Conservation (phyloP, 2,888 invertebrate species). For the Tipula lateralis region DNA sequence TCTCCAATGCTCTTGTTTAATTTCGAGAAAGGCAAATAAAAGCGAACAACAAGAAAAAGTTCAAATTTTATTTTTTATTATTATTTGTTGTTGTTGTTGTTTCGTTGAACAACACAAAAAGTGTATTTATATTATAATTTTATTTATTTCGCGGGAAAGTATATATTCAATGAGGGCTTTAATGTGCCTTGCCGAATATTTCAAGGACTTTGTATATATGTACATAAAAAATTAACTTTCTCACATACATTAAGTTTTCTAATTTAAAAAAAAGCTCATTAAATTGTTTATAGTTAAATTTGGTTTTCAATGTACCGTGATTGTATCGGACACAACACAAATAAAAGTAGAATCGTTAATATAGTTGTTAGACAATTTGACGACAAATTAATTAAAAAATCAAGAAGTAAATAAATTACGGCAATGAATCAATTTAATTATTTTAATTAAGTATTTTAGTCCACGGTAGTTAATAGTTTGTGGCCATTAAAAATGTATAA, state of each 20-base stretch:
- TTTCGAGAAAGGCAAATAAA: neutral
- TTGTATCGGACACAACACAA: too few species aligned
- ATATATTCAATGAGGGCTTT: neutral
- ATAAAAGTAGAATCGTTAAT: neutral
- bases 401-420: neutral
- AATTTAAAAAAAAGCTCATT: neutral
- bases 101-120: neutral
- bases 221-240: neutral
- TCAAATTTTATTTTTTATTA: constrained; percentile 5
- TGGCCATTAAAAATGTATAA: neutral
- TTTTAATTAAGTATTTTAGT: neutral
- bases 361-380: neutral
- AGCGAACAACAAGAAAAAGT: neutral
- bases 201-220: neutral
- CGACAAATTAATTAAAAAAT: neutral
- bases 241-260: neutral
- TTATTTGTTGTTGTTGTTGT: neutral
- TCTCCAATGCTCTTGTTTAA: neutral
- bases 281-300: neutral
- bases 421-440: neutral
- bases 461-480: neutral
- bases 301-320: neutral
- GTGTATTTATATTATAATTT: neutral
- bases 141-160: neutral
- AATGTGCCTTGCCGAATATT: neutral